Evolutionary conservation across 1,140 invertebrate genomes (phyloP), one percentile per base, ranked within the genome.

Genomic region (Cydia pomonella): DNA sequence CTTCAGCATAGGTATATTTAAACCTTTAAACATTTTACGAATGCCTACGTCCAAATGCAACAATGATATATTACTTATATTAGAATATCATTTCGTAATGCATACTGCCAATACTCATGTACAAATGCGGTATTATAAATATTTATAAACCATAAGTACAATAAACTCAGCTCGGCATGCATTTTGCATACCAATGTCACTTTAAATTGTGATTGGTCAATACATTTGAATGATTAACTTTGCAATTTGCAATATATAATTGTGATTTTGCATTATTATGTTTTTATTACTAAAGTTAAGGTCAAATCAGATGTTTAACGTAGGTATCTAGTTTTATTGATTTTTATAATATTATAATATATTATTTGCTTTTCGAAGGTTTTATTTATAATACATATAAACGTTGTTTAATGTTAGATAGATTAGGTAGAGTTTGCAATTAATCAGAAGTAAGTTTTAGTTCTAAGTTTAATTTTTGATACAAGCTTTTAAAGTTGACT

Each of bases 121-220:
- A n/a, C 23, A 10, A 2, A 21, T 21, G 53, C 29, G 1, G 29
- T 13, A 64, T 16, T 38, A 69, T 69, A 69, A 69, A 69, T 69
- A 69, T 69, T 69, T 69, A 69, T 69, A 10, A 69, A 33, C 29
- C 29, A 69, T 29, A 33, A 69, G 16, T n/a, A 69, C 29, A 69
- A 69, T 33, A 69, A 38, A 33, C 64, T 38, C n/a, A 38, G 29
- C 63, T 16, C 27, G 4, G 27, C 13, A 29, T 9, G 64, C 18
- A 29, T 33, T 69, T 69, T 13, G 64, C 27, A 69, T 69, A 33
- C 27, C 16, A 33, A 69, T 69, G 64, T 69, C 64, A 69, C 64
- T 69, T 33, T 13, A 69, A 33, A 33, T 69, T 69, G 25, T 18
- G 16, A 69, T 33, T 69, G 25, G 13, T 12, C 21, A 16, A 27